Evolutionary conservation across 2,888 invertebrate genomes (phyloP).

Genomic region (Ctenicera cuprea): DNA sequence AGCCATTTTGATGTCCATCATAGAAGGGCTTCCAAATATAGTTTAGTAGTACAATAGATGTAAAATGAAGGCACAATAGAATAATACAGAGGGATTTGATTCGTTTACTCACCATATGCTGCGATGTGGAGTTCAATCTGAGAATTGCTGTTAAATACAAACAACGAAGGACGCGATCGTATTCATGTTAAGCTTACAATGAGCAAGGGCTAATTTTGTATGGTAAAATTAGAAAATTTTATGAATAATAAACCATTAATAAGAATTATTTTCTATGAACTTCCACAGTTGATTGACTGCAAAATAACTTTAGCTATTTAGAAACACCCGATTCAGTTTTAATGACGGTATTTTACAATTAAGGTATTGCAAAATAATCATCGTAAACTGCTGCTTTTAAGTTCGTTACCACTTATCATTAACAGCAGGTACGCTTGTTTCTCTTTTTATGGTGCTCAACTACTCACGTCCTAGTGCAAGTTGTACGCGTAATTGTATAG

Average conservation of each 20-base stretch:
- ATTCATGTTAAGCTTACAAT: too few relatives aligned
- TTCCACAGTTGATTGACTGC: neutral
- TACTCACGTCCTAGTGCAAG: neutral
- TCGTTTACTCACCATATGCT: slow-evolving; percentile 48
- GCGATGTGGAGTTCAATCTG: neutral
- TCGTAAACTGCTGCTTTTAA: too few relatives aligned
- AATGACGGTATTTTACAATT: too few relatives aligned
- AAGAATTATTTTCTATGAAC: neutral
- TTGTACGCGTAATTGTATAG: slow-evolving; percentile 3
- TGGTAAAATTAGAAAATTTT: too few relatives aligned
- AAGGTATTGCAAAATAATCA: too few relatives aligned
- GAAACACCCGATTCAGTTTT: too few relatives aligned
- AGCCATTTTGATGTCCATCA: slow-evolving; percentile 37
- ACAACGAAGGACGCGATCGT: neutral
- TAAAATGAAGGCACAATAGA: slow-evolving; percentile 55
- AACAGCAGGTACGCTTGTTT: neutral
- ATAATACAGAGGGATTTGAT: slow-evolving; percentile 48
- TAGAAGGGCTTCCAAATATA: slow-evolving; percentile 44
- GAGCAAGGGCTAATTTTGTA: too few relatives aligned
- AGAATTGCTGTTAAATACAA: neutral
- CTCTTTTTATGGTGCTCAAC: too few relatives aligned
- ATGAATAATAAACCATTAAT: too few relatives aligned
- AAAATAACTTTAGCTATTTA: too few relatives aligned
- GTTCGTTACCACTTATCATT: neutral
- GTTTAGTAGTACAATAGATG: slow-evolving; percentile 54